Conservation (phyloP, 2,888 invertebrate species). For the Polietes domitor region DNA sequence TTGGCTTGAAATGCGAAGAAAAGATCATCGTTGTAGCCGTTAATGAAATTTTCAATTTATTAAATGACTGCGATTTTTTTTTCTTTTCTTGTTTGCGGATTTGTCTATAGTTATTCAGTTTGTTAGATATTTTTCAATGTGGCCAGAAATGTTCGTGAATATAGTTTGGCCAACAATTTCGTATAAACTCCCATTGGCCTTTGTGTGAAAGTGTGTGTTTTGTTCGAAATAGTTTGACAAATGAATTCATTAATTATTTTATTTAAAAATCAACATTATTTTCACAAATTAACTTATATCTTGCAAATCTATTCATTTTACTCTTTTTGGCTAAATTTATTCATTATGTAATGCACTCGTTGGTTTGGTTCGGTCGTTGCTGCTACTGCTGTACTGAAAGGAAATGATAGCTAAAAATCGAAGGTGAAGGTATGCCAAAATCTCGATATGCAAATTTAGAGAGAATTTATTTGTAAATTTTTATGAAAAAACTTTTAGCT, state of each 20-base stretch:
- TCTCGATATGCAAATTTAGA: not conserved
- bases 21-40: constrained; percentile 37
- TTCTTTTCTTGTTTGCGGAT: not conserved
- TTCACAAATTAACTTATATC: constrained; percentile 64
- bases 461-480: not conserved
- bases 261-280: constrained; percentile 61
- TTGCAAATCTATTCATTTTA: constrained; percentile 24
- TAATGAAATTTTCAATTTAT: constrained; percentile 65
- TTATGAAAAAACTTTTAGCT: too few relatives aligned
- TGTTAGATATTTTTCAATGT: constrained; percentile 6
- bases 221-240: constrained; percentile 55
- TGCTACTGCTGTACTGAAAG: not conserved
- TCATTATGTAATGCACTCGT: constrained; percentile 55
- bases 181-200: not conserved
- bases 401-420: not conserved
- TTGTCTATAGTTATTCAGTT: not conserved
- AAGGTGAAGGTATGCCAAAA: constrained; percentile 4
- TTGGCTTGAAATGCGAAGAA: constrained; percentile 52
- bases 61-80: constrained; percentile 57
- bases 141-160: not conserved
- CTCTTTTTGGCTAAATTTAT: constrained; percentile 7
- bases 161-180: not conserved
- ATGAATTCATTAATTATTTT: constrained; percentile 67
- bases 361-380: too few relatives aligned
- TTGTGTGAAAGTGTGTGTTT: not conserved